phyloP scores from a whole-genome alignment of 2,113 vertebrate species.

The Notothenia coriiceps region DNA sequence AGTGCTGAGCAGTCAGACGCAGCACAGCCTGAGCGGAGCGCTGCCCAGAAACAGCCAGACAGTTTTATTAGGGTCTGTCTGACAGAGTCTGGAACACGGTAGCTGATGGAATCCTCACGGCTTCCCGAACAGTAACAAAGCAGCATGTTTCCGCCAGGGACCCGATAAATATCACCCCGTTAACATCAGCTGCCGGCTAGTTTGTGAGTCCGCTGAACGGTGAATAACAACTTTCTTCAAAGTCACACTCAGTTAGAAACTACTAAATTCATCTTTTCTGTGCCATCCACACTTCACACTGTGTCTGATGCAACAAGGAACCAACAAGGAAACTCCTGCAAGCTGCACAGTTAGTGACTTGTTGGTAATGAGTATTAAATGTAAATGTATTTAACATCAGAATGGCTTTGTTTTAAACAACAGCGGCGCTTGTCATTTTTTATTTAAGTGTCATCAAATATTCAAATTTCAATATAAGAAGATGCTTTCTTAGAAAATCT shows the following conservation, averaged over 20 bases:
- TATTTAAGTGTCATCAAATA: not conserved
- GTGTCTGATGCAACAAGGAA: not conserved
- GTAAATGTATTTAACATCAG: not conserved
- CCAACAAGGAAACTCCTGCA: not conserved
- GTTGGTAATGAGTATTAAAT: not conserved
- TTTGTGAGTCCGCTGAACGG: slow-evolving; percentile 41
- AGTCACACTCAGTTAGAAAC: slow-evolving; percentile 55
- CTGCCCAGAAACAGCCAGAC: slow-evolving; percentile 94
- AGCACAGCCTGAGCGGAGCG: slow-evolving; percentile 89
- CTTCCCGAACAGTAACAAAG: slow-evolving; percentile 67
- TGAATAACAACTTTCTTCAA: slow-evolving; percentile 70
- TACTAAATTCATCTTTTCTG: slow-evolving; percentile 24
- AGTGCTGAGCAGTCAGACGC: slow-evolving; percentile 92
- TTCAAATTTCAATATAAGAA: not conserved
- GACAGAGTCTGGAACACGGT: slow-evolving; percentile 89
- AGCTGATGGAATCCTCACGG: slow-evolving; percentile 79
- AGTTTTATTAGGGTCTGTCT: slow-evolving; percentile 97
- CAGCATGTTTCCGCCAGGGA: slow-evolving; percentile 69
- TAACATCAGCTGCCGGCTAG: slow-evolving; percentile 68
- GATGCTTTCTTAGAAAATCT: not conserved
- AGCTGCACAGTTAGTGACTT: not conserved
- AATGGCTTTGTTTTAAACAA: not conserved
- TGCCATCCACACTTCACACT: not conserved
- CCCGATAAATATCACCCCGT: slow-evolving; percentile 76
- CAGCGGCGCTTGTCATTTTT: not conserved